These are phyloP conservation scores for Drosophila meridiana DNA, from an alignment of 2,888 invertebrate genomes.

Conservation along the genomic window DNA sequence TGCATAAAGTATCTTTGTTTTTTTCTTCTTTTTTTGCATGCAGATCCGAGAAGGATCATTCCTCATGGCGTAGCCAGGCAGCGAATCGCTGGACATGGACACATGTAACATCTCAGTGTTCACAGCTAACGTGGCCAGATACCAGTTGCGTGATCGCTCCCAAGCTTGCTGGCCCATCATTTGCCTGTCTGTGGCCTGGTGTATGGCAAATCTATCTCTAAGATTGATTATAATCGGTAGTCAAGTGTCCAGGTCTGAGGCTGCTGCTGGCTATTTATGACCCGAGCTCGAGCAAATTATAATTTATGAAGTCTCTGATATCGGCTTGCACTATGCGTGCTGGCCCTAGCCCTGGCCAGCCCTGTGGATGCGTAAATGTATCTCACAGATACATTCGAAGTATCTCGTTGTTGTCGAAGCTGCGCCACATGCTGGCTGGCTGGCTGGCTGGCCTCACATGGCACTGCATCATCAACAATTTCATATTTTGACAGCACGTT, in stretches of 20 bases:
- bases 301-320: constrained; percentile 76
- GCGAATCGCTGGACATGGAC: constrained; percentile 63
- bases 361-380: constrained; percentile 24
- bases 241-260: constrained; percentile 75
- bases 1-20: constrained; percentile 51
- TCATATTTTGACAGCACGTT: constrained; percentile 81
- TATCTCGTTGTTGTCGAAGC: constrained; percentile 1
- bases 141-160: constrained; percentile 45
- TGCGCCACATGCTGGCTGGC: constrained; percentile 68
- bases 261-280: constrained; percentile 71
- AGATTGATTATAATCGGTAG: constrained; percentile 84
- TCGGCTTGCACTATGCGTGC: constrained; percentile 69
- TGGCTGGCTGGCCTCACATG: constrained; percentile 56
- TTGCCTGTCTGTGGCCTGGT: constrained; percentile 39
- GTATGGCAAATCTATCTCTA: constrained; percentile 70
- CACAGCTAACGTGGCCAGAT: constrained; percentile 43
- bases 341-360: constrained; percentile 1
- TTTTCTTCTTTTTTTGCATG: constrained; percentile 27
- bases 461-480: constrained; percentile 72
- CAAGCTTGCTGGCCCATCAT: constrained; percentile 35
- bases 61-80: constrained; percentile 47
- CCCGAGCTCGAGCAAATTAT: constrained; percentile 69
- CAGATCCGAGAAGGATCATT: constrained; percentile 46
- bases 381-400: constrained; percentile 41
- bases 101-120: constrained; percentile 64